phyloP scores from a whole-genome alignment of 2,797 vertebrate species.

The Etheostoma perlongum region DNA sequence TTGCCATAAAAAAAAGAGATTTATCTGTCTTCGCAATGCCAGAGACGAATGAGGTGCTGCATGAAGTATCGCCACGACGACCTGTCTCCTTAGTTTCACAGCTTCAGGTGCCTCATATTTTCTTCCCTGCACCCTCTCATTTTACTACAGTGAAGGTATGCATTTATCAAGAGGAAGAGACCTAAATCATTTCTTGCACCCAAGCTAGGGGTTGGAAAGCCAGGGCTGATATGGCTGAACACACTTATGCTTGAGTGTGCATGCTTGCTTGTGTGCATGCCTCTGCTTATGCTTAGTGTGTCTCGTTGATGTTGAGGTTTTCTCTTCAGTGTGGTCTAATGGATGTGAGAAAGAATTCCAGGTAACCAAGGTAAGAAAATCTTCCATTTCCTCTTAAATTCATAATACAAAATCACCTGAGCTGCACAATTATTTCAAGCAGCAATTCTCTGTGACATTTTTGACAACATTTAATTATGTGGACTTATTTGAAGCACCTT shows the following conservation, averaged over 20 bases:
- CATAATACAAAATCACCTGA: slow-evolving; percentile 26
- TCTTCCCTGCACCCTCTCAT: slow-evolving; percentile 57
- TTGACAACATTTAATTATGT: slow-evolving; percentile 29
- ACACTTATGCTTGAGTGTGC: slow-evolving; percentile 61
- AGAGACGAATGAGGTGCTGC: slow-evolving; percentile 73
- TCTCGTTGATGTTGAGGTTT: slow-evolving; percentile 15
- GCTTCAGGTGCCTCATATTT: slow-evolving; percentile 78
- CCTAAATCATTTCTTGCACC: slow-evolving; percentile 73
- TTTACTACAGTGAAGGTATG: slow-evolving; percentile 72
- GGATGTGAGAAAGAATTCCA: slow-evolving; percentile 27
- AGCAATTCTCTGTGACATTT: slow-evolving; percentile 22
- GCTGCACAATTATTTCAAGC: slow-evolving; percentile 1
- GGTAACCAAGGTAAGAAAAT: slow-evolving; percentile 29
- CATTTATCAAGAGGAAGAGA: slow-evolving; percentile 75
- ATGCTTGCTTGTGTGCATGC: slow-evolving; percentile 47
- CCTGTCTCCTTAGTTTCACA: slow-evolving; percentile 63
- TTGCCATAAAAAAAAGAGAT: slow-evolving; percentile 79
- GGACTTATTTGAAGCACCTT: slow-evolving; percentile 47
- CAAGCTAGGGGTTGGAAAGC: slow-evolving; percentile 75
- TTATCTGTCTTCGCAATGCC: slow-evolving; percentile 78
- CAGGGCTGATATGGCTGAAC: slow-evolving; percentile 70
- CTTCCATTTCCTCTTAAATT: slow-evolving; percentile 36
- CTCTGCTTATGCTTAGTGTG: slow-evolving; percentile 36
- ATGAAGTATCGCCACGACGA: slow-evolving; percentile 59
- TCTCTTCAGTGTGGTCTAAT: slow-evolving; percentile 20